phyloP scores from a whole-genome alignment of 2,797 vertebrate species.

The Acropternis orthonyx region DNA sequence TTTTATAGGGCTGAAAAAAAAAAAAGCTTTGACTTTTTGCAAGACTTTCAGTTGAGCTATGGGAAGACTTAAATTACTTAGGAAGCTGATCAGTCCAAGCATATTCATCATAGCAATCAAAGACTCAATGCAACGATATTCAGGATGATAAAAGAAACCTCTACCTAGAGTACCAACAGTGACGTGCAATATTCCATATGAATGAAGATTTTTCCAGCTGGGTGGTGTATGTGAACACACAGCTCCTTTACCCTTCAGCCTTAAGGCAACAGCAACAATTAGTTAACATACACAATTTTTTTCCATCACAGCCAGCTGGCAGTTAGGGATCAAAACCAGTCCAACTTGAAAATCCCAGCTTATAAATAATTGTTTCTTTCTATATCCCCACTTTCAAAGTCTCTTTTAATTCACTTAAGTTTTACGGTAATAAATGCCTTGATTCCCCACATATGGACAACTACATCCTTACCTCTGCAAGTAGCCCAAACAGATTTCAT shows the following conservation, averaged over 20 bases:
- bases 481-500: neutral
- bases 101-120: neutral
- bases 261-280: neutral
- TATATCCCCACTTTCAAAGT: neutral
- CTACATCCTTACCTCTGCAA: neutral
- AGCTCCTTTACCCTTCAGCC: neutral
- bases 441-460: too few relatives aligned
- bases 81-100: neutral
- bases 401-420: neutral
- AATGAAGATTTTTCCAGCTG: neutral
- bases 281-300: neutral
- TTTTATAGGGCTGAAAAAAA: neutral
- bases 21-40: neutral
- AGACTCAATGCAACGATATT: rapidly evolving
- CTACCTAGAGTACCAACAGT: neutral
- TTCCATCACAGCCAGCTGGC: neutral
- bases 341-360: neutral
- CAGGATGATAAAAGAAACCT: neutral
- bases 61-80: neutral
- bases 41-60: neutral
- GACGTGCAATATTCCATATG: neutral
- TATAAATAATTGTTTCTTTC: neutral
- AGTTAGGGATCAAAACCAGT: neutral
- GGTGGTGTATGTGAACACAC: neutral
- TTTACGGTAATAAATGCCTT: neutral